Percentiles rank a stretch among this genome's conserved stretches.
Evolutionary conservation across 2,113 vertebrate species (phyloP).

Genomic region (Electrona antarctica): DNA sequence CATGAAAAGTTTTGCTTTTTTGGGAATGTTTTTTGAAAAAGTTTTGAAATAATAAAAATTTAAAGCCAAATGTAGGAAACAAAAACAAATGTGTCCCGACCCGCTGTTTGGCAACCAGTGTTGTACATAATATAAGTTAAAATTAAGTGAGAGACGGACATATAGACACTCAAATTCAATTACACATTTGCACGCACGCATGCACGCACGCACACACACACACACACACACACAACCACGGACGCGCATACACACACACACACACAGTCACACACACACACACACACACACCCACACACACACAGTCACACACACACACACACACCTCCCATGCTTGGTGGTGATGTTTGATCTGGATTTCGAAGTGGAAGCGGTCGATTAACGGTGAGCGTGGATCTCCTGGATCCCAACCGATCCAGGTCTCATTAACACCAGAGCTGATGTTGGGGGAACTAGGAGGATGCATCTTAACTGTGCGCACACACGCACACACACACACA

Average conservation of each 20-base stretch:
- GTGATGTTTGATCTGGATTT: conserved; percentile 60
- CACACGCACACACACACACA: not conserved
- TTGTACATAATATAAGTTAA: too few relatives aligned
- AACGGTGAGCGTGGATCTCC: accelerated
- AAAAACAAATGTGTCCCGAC: too few relatives aligned
- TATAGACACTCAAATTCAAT: too few relatives aligned
- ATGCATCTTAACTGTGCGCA: conserved; percentile 71
- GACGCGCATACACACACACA: not conserved
- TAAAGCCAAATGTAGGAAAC: too few relatives aligned
- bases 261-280: not conserved
- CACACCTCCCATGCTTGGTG: conserved; percentile 59
- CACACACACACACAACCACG: not conserved
- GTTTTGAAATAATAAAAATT: too few relatives aligned
- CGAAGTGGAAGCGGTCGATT: conserved; percentile 3
- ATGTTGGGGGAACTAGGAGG: conserved; percentile 57
- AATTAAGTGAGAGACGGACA: too few relatives aligned
- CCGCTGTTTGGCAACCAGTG: too few relatives aligned
- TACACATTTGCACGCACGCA: not conserved
- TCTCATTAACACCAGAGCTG: conserved; percentile 19
- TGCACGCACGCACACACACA: not conserved
- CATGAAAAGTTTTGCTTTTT: too few relatives aligned
- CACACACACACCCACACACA: not conserved
- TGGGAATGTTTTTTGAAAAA: too few relatives aligned
- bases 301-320: not conserved
- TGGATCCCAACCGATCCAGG: conserved; percentile 54